Evolutionary conservation across 2,888 invertebrate genomes (phyloP).

Genomic region (Drepanosiphum platanoidis): DNA sequence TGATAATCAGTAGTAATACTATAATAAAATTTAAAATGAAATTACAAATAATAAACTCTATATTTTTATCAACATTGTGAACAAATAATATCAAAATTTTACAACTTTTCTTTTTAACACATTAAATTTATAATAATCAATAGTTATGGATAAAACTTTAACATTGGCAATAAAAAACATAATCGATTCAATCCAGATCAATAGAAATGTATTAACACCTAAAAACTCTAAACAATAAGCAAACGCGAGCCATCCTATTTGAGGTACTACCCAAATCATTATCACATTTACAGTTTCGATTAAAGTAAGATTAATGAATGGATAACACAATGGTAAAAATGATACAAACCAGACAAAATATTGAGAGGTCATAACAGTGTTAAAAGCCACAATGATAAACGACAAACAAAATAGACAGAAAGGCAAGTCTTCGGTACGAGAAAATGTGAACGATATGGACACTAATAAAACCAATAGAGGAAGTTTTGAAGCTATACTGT

Average conservation of each 20-base stretch:
- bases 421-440: constrained; percentile 75
- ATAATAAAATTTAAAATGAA: too few species aligned
- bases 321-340: constrained; percentile 83
- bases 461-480: constrained; percentile 78
- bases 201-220: constrained; percentile 82
- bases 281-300: constrained; percentile 70
- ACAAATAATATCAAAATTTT: too few species aligned
- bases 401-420: constrained; percentile 88
- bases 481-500: constrained; percentile 69
- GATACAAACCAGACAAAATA: constrained; percentile 97
- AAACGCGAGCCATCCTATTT: constrained; percentile 86
- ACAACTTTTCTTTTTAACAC: constrained; percentile 39
- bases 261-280: constrained; percentile 76
- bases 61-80: too few species aligned
- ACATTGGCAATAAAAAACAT: constrained; percentile 87
- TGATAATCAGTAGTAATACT: too few species aligned
- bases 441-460: constrained; percentile 76
- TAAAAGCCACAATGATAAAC: constrained; percentile 89
- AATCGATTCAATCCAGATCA: constrained; percentile 85
- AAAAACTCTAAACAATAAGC: constrained; percentile 94
- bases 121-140: constrained; percentile 68
- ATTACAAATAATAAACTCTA: too few species aligned
- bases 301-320: constrained; percentile 74
- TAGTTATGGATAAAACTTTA: constrained; percentile 73
- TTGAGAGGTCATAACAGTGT: constrained; percentile 96